A percentile compares a stretch with the other conserved stretches of the same genome.
These are phyloP conservation scores for Chironomus striatipennis DNA, from an alignment of 1,140 invertebrate genomes.

Conservation along the genomic window DNA sequence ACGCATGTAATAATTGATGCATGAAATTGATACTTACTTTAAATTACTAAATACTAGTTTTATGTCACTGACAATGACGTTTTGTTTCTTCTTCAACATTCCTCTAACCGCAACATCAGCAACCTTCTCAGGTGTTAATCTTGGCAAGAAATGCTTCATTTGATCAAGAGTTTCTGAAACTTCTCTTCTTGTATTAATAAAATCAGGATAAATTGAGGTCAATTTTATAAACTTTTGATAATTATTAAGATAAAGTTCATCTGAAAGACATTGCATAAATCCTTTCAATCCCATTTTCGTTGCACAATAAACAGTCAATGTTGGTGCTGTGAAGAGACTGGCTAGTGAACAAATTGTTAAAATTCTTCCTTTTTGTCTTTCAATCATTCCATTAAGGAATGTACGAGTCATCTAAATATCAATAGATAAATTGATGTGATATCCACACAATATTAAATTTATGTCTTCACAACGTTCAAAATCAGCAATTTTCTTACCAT, in stretches of 20 bases:
- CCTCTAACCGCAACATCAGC: neutral
- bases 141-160: neutral
- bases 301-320: neutral
- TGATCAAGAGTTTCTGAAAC: neutral
- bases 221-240: neutral
- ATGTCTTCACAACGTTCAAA: neutral
- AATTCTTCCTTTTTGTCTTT: neutral
- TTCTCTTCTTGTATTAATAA: conserved; percentile 11
- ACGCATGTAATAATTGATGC: no score
- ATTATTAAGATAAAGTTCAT: neutral
- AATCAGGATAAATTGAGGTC: neutral
- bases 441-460: neutral
- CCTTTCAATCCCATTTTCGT: neutral
- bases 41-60: neutral
- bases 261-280: neutral
- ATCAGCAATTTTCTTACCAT: neutral
- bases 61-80: neutral
- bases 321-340: neutral
- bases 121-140: neutral
- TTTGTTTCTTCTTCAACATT: neutral
- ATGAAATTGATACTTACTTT: no score
- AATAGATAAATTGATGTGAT: neutral
- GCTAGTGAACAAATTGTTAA: neutral
- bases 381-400: neutral
- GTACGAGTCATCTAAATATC: neutral